Conservation (phyloP, 2,888 invertebrate genomes). For the Rhimphoctona megacephalus region DNA sequence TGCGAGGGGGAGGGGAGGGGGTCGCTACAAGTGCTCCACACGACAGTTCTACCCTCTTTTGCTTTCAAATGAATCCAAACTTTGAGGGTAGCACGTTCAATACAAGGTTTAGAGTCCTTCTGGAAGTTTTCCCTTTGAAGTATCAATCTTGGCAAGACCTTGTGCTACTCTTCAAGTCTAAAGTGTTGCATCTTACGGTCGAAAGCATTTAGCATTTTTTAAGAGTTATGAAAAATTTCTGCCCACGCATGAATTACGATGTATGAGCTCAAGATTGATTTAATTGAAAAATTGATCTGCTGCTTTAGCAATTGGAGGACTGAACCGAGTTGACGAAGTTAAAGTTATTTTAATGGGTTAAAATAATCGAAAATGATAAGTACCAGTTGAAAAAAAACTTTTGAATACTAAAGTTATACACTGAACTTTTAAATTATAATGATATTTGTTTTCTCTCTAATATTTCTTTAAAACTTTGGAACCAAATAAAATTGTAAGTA, state of each 20-base stretch:
- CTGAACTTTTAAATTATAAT: background rate
- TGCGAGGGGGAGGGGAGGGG: background rate
- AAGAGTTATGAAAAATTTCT: background rate
- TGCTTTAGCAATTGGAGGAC: background rate
- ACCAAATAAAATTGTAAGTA: background rate
- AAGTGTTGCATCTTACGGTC: background rate
- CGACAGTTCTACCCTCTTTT: background rate
- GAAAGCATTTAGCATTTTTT: background rate
- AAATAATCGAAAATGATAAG: background rate
- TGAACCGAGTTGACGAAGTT: background rate
- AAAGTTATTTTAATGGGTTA: background rate
- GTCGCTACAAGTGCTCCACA: slow-evolving; percentile 5
- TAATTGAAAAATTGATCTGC: background rate
- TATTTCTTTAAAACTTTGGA: background rate
- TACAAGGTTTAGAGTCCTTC: background rate
- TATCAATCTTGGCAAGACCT: background rate
- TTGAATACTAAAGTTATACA: no score
- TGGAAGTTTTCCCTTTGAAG: background rate
- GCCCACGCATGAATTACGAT: background rate
- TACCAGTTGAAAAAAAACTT: no score
- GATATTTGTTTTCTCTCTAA: background rate
- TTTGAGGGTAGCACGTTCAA: background rate
- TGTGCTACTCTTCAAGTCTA: background rate
- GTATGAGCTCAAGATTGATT: background rate
- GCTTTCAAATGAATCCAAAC: background rate